Evolutionary conservation across 2,113 vertebrate genomes (phyloP).

Genomic region (Nothocercus nigrocapillus): DNA sequence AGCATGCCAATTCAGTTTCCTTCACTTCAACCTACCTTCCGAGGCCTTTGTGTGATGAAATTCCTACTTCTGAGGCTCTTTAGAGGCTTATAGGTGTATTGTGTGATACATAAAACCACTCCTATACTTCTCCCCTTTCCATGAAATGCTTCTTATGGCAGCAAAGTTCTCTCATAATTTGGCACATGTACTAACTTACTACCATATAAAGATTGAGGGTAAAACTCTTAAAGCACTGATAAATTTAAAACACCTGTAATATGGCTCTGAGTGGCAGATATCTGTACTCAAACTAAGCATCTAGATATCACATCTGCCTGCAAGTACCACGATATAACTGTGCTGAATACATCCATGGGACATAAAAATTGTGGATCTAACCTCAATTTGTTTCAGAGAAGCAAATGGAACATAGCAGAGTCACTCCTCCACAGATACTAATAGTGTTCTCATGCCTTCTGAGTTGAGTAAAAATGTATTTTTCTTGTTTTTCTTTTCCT

Average conservation of each 20-base stretch:
- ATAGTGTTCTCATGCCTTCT: not conserved
- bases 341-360: not conserved
- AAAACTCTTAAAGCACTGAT: not conserved
- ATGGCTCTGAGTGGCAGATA: not conserved
- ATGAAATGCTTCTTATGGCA: not conserved
- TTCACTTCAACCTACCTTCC: not conserved
- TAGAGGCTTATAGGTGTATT: not conserved
- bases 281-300: not conserved
- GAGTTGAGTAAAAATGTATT: not conserved
- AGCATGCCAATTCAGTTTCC: not conserved
- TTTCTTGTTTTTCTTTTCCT: rapidly evolving
- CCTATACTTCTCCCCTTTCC: not conserved
- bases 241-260: not conserved
- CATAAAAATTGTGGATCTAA: slow-evolving; percentile 8
- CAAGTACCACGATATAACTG: slow-evolving; percentile 11
- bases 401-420: not conserved
- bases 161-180: not conserved
- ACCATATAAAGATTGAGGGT: not conserved
- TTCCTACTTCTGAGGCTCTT: not conserved
- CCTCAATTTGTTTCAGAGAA: not conserved
- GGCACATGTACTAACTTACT: not conserved
- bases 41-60: not conserved
- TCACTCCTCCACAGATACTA: slow-evolving; percentile 5
- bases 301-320: slow-evolving; percentile 18
- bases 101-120: not conserved